These are phyloP conservation scores for Lochmaea crataegi DNA, from an alignment of 2,888 invertebrate species.

Conservation along the genomic window DNA sequence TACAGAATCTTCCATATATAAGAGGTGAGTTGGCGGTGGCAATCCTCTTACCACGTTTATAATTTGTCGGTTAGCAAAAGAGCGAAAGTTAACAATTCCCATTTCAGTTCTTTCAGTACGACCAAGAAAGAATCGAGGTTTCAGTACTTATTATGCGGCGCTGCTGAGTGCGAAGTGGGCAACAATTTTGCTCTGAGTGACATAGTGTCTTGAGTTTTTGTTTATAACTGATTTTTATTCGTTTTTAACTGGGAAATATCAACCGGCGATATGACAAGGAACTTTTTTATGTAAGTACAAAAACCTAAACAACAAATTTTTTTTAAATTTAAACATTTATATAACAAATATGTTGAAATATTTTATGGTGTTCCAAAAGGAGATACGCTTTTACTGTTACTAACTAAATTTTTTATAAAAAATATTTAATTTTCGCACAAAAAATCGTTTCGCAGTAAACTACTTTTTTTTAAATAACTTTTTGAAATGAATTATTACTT, in stretches of 20 bases:
- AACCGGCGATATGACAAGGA: slow-evolving; percentile 17
- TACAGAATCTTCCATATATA: slow-evolving; percentile 49
- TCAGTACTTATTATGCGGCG: slow-evolving; percentile 41
- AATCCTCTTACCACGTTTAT: slow-evolving; percentile 53
- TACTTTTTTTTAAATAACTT: no score
- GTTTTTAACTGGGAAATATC: slow-evolving; percentile 20
- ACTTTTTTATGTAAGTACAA: slow-evolving; percentile 29
- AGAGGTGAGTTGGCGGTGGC: slow-evolving; percentile 53
- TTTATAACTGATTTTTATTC: slow-evolving; percentile 8
- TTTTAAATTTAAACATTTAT: not conserved
- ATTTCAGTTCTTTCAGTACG: slow-evolving; percentile 31
- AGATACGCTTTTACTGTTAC: no score
- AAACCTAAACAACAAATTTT: no score
- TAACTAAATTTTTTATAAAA: no score
- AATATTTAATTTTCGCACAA: no score
- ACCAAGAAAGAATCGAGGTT: slow-evolving; percentile 19
- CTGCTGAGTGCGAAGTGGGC: slow-evolving; percentile 43
- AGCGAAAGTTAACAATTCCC: slow-evolving; percentile 52
- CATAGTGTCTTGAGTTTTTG: slow-evolving; percentile 33
- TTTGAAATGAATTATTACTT: no score
- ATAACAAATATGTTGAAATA: no score
- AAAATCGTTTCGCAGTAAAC: no score
- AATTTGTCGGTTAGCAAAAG: slow-evolving; percentile 45
- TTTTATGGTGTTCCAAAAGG: no score
- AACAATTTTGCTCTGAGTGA: slow-evolving; percentile 33